A percentile compares a stretch with the other conserved stretches of the same genome.
phyloP scores from a whole-genome alignment of 2,113 vertebrate species.

The Saguinus imperator region DNA sequence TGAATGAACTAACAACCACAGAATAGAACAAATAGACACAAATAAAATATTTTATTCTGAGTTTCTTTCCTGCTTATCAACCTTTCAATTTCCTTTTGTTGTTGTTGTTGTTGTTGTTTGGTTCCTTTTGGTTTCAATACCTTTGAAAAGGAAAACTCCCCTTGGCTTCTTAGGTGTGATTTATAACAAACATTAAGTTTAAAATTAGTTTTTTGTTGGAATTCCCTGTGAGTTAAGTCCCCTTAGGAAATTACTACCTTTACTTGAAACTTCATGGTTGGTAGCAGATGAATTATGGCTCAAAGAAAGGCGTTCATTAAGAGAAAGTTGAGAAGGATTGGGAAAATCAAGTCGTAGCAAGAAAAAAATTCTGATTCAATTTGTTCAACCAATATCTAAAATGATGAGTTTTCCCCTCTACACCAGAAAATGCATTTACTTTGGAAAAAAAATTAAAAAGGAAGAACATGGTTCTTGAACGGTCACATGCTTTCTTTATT shows the following conservation, averaged over 20 bases:
- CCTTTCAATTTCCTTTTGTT: neutral
- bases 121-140: neutral
- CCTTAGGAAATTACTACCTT: conserved; percentile 50
- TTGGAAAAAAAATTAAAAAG: neutral
- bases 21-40: neutral
- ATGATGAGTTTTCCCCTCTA: neutral
- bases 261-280: neutral
- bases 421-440: neutral
- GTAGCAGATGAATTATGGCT: conserved; percentile 32
- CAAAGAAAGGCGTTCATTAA: conserved; percentile 29
- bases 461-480: neutral
- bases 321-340: neutral
- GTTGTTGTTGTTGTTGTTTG: neutral
- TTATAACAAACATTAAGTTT: conserved; percentile 55
- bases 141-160: conserved; percentile 14
- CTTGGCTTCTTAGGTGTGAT: conserved; percentile 52
- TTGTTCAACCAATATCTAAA: neutral
- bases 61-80: neutral
- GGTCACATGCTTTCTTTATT: neutral
- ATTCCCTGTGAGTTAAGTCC: conserved; percentile 40
- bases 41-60: conserved; percentile 1
- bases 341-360: neutral
- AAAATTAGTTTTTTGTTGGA: conserved; percentile 55
- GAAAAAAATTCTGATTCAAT: conserved; percentile 23
- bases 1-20: neutral